Conservation (phyloP, 2,113 vertebrate species). For the Pollachius pollachius region DNA sequence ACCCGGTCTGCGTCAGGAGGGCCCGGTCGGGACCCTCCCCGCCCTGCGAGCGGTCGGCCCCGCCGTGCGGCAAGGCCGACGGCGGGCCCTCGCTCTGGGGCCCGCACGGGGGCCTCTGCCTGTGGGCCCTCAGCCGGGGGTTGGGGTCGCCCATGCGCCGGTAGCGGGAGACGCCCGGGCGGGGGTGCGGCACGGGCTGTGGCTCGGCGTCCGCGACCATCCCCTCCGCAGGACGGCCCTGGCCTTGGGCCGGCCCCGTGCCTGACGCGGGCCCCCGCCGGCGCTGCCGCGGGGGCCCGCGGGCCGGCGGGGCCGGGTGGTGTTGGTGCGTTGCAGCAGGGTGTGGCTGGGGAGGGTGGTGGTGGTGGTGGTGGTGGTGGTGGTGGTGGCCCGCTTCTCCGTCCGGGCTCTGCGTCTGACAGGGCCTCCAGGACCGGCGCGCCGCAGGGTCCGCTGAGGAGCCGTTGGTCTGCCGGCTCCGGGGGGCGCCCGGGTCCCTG, state of each 20-base stretch:
- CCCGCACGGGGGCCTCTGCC: constrained; percentile 32
- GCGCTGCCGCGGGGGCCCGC: constrained; percentile 52
- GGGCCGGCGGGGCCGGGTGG: constrained; percentile 32
- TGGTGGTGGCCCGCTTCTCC: constrained; percentile 50
- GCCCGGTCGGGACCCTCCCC: constrained; percentile 44
- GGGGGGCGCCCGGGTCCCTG: constrained; percentile 34
- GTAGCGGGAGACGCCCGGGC: constrained; percentile 56
- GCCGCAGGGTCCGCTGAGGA: constrained; percentile 42
- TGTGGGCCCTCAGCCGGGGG: constrained; percentile 54
- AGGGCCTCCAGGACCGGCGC: constrained; percentile 72
- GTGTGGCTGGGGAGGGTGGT: constrained; percentile 41
- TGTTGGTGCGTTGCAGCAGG: constrained; percentile 35
- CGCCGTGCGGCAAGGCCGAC: constrained; percentile 13
- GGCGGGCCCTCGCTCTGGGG: constrained; percentile 4
- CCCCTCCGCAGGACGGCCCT: neutral
- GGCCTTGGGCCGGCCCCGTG: constrained; percentile 34
- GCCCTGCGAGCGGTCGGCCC: constrained; percentile 32
- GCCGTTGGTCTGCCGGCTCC: constrained; percentile 50
- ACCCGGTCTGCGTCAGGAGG: constrained; percentile 33
- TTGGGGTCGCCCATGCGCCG: constrained; percentile 62
- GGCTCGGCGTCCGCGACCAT: constrained; percentile 40
- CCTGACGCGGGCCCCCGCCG: constrained; percentile 42
- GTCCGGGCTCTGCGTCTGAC: constrained; percentile 70
- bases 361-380: constrained; percentile 54
- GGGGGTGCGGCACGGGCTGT: constrained; percentile 47